Conservation (phyloP, 2,113 vertebrate genomes). For the Willisornis vidua region DNA sequence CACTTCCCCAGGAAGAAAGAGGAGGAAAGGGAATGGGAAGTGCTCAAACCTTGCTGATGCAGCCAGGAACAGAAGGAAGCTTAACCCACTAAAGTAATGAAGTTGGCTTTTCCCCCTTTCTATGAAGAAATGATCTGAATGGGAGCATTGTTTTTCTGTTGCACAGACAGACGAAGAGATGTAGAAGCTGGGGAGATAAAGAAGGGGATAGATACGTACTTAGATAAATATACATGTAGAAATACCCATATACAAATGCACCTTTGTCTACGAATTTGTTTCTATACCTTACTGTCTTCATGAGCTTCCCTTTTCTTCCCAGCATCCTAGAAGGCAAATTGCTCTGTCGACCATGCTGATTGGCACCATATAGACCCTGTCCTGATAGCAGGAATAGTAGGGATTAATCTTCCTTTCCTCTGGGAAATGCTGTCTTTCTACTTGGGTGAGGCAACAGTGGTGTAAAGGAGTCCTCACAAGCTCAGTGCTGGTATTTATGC, state of each 20-base stretch:
- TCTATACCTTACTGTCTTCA: background rate
- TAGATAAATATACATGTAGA: background rate
- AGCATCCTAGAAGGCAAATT: background rate
- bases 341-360: background rate
- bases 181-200: background rate
- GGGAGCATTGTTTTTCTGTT: background rate
- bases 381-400: background rate
- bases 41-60: background rate
- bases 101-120: background rate
- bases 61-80: background rate
- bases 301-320: background rate
- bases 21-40: background rate
- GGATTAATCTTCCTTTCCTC: background rate
- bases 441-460: background rate
- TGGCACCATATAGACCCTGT: background rate
- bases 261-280: background rate
- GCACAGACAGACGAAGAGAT: background rate
- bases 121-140: background rate
- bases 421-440: background rate
- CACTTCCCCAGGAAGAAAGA: background rate
- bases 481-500: background rate
- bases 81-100: background rate
- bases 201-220: background rate
- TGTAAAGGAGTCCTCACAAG: background rate
- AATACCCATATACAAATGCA: background rate